These are phyloP conservation scores for Anagrus nilaparvatae DNA, from an alignment of 1,140 invertebrate species.

Conservation along the genomic window DNA sequence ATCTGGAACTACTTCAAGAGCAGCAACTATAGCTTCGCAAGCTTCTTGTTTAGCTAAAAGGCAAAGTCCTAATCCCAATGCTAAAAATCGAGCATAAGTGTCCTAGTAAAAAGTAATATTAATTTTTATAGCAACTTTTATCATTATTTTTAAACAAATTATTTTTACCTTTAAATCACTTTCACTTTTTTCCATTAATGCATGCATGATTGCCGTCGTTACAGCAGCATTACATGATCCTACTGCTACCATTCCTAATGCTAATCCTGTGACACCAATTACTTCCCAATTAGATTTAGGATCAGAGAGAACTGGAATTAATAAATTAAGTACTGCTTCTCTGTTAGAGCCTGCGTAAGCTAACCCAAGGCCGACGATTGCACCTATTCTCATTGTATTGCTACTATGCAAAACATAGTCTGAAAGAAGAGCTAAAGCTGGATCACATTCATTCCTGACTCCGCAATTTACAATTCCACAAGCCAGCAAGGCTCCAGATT, in stretches of 20 bases:
- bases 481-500: constrained; percentile 92
- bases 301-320: constrained; percentile 80
- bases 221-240: constrained; percentile 93
- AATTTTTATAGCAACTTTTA: not conserved
- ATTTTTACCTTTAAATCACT: constrained; percentile 54
- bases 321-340: constrained; percentile 78
- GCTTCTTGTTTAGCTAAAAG: constrained; percentile 88
- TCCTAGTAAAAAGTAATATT: constrained; percentile 42
- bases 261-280: constrained; percentile 86
- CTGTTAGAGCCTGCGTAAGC: constrained; percentile 98
- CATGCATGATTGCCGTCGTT: constrained; percentile 75
- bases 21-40: constrained; percentile 85
- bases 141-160: not conserved
- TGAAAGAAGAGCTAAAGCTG: constrained; percentile 88
- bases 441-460: constrained; percentile 97
- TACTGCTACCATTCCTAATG: constrained; percentile 91
- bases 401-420: constrained; percentile 92
- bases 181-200: constrained; percentile 75
- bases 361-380: constrained; percentile 88
- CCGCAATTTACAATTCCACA: constrained; percentile 98
- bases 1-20: constrained; percentile 86
- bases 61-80: constrained; percentile 87
- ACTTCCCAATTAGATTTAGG: constrained; percentile 85
- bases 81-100: constrained; percentile 77
- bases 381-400: constrained; percentile 85